Base-by-base conservation (phyloP, 2,888 invertebrate species). In the Zygaena filipendulae region DNA sequence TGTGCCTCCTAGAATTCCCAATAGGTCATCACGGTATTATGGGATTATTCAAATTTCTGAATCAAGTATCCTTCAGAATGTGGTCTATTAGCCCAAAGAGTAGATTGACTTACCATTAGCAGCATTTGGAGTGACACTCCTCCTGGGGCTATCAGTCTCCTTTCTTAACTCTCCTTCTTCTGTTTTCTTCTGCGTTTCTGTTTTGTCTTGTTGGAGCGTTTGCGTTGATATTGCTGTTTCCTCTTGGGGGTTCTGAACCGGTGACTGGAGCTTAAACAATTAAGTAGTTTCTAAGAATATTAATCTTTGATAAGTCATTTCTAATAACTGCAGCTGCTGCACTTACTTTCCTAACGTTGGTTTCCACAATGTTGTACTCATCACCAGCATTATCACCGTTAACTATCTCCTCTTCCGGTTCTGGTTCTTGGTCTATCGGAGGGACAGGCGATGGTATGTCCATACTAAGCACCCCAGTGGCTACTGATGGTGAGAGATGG, bases 371-470 rank as follows among this genome's bases (percentile, higher is more conserved):
- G n/a, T n/a, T n/a, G n/a, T n/a, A n/a, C 8, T 59, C 54, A 19
- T 55, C 59, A 33, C 66, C 60, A 0, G 49, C 43, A 7, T 44
- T 48, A 36, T 59, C 45, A 12, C 44, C 55, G 41, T 50, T 52
- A 43, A 57, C 16, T 7, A 16, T 62, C 21, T 35, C 58, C 20
- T 40, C 40, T 1, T 35, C 35, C 38, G 42, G 19, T 58, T 54
- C n/a, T 51, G 72, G 41, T 10, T 55, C 43, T 33, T 49, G 40
- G 16, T 81, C 61, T 40, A 63, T 48, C 1, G 71, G 66, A 1
- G 79, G 74, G 3, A 79, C 79, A 0, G 81, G 82, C 0, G 81
- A 79, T 1, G 80, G 71, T 33, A 72, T 69, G 38, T 72, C 80
- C 14, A 74, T 45, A 43, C 69, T 77, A 25, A 68, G 56, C 2